Evolutionary conservation across 2,113 vertebrate genomes (phyloP).

Genomic region (Platichthys flesus): DNA sequence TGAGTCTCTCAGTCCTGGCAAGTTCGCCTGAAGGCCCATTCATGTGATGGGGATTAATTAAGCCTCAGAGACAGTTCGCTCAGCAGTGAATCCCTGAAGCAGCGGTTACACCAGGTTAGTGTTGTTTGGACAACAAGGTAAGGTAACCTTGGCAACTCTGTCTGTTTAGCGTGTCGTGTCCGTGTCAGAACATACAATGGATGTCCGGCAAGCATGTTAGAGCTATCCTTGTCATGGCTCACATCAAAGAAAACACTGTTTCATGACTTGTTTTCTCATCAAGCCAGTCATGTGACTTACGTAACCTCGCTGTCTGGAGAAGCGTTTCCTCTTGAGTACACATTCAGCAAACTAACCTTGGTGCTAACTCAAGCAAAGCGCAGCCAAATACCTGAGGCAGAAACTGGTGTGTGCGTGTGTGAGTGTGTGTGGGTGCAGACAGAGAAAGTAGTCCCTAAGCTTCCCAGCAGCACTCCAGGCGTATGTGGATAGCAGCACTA

Average conservation of each 20-base stretch:
- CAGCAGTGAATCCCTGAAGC: conserved; percentile 43
- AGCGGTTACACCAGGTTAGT: conserved; percentile 33
- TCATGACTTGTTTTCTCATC: conserved; percentile 16
- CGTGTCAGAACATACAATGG: not conserved
- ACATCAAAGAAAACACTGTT: not conserved
- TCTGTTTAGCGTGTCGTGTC: conserved; percentile 24
- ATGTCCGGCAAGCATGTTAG: conserved; percentile 11
- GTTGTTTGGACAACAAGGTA: conserved; percentile 55
- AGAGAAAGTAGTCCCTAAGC: conserved; percentile 42
- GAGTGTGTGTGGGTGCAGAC: conserved; percentile 26
- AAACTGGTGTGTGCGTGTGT: conserved; percentile 3
- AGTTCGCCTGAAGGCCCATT: conserved; percentile 61
- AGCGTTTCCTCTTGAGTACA: conserved; percentile 32
- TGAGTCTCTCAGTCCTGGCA: conserved; percentile 45
- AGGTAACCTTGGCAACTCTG: conserved; percentile 37
- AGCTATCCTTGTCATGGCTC: not conserved
- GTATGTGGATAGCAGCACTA: conserved; percentile 45
- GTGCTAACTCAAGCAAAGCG: conserved; percentile 49
- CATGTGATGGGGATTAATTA: conserved; percentile 71
- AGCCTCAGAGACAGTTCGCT: conserved; percentile 53
- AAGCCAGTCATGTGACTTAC: conserved; percentile 19
- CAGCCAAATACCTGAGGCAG: conserved; percentile 45
- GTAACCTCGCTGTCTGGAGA: conserved; percentile 47
- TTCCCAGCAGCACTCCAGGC: conserved; percentile 56
- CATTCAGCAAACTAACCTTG: conserved; percentile 41